Evolutionary conservation across 37 sponge, comb jelly and placozoan species (phyloP), one percentile per base, ranked within the genome.

Genomic region (Aphrocallistes beatrix): DNA sequence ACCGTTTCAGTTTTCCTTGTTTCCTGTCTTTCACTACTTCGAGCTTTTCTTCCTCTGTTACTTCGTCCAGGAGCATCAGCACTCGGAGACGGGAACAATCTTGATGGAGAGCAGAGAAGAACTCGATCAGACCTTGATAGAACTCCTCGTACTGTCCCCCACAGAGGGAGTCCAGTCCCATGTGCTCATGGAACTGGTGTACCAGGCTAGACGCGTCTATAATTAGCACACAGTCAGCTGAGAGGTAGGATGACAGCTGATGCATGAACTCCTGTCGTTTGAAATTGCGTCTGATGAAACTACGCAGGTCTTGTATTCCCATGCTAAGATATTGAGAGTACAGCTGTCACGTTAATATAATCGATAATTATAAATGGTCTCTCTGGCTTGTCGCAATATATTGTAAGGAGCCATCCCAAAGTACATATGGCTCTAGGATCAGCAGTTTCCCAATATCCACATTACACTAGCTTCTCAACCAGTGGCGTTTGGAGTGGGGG

Each of bases 121-220:
- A 60, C 75, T 60, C 75, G 3, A 60, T 30, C 34, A 60, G 6
- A 3, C 34, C 75, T 13, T 60, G 75, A 21, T 60, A 60, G 34
- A 32, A 60, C 34, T 13, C 75, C 75, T 60, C 75, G 75, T 60
- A 60, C 75, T 60, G 75, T 6, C 75, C 45, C 75, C 75, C 75
- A 60, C 75, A 60, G 25, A 13, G 3, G 25, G 75, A 60, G 34
- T 60, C 75, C 3, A 60, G 75, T 8, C 75, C 75, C 34, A 60
- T 3, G 75, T 60, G 34, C 75, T 60, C 75, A 13, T 60, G 21
- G 75, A 60, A 60, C 34, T 60, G 10, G 21, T 60, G 34, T 6
- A 60, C 3, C 75, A 60, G 10, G 34, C 21, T 60, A 1, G 75
- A 30, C 25, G 75, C 34, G 3, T 60, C 75, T 60, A 60, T 60